phyloP scores from a whole-genome alignment of 2,113 vertebrate genomes.

The Trachemys scripta region DNA sequence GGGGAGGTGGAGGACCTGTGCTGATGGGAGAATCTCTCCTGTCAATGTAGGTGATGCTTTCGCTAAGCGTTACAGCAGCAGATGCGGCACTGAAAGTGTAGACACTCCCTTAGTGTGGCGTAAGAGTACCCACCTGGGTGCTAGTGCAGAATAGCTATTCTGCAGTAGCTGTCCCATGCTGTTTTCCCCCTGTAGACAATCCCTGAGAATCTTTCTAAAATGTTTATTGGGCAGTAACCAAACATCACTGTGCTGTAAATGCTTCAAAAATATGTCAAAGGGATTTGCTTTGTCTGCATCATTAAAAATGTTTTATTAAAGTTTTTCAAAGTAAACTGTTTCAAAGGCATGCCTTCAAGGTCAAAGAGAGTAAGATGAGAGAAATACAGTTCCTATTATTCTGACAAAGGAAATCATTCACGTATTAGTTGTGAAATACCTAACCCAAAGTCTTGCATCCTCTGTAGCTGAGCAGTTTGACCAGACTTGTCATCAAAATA shows the following conservation, averaged over 20 bases:
- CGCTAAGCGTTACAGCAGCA: not conserved
- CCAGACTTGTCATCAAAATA: not conserved
- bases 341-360: not conserved
- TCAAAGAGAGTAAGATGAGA: not conserved
- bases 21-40: not conserved
- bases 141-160: not conserved
- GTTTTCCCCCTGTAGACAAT: not conserved
- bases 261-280: not conserved
- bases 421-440: not conserved
- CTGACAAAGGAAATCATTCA: not conserved
- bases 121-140: not conserved
- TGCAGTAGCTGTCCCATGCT: not conserved
- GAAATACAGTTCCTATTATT: not conserved
- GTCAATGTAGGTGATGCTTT: not conserved
- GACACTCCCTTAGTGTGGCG: not conserved
- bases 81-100: not conserved
- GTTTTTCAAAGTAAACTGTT: not conserved
- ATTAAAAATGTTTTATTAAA: not conserved
- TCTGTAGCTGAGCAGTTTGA: not conserved
- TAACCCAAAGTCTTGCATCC: not conserved
- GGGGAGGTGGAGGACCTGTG: not conserved
- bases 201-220: not conserved
- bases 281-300: not conserved
- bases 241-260: not conserved
- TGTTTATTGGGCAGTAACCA: not conserved